phyloP scores from a whole-genome alignment of 2,797 vertebrate species.

The Pantherophis vulpinus region DNA sequence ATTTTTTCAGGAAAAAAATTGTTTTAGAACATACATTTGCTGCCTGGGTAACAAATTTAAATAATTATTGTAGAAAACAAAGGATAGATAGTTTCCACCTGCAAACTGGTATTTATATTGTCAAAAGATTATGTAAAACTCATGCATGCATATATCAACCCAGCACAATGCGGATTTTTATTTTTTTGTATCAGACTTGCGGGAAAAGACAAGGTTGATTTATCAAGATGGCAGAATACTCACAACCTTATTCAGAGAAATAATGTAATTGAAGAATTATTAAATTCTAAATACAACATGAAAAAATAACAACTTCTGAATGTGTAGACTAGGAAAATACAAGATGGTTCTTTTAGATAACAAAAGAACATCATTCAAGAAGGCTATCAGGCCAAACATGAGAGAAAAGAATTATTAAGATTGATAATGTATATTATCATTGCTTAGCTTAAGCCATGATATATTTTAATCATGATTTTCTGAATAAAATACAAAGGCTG shows the following conservation, averaged over 20 bases:
- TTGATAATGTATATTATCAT: background rate
- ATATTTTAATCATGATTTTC: background rate
- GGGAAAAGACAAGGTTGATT: background rate
- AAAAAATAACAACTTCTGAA: background rate
- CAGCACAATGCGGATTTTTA: background rate
- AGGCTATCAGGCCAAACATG: background rate
- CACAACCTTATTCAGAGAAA: background rate
- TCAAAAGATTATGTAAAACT: background rate
- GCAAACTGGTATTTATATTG: background rate
- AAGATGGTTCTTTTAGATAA: background rate
- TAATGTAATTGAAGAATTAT: background rate
- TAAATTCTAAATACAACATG: background rate
- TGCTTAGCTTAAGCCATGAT: background rate
- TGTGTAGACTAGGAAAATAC: background rate
- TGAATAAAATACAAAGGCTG: slow-evolving; percentile 1
- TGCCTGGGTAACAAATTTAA: background rate
- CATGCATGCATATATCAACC: background rate
- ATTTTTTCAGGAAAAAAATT: background rate
- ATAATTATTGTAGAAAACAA: background rate
- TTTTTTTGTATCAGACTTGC: background rate
- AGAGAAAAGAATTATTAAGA: background rate
- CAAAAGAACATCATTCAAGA: background rate
- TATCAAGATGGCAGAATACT: background rate
- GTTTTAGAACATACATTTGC: background rate
- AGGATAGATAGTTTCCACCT: background rate